These are phyloP conservation scores for Opisthocomus hoazin DNA, from an alignment of 2,113 vertebrate species.

Conservation along the genomic window DNA sequence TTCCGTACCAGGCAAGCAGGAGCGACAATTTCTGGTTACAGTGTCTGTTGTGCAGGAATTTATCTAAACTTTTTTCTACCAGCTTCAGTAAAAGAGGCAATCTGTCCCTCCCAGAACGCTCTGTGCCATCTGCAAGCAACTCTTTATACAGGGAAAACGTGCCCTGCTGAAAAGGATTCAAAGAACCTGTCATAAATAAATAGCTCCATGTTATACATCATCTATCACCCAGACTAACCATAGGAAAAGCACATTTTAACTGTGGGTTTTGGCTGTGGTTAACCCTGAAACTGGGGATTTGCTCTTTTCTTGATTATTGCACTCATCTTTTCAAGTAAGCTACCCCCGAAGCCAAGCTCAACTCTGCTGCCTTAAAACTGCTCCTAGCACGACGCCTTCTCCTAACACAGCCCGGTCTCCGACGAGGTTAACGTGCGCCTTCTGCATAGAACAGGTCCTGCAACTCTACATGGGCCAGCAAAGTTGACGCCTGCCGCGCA, in stretches of 20 bases:
- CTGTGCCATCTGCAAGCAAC: background rate
- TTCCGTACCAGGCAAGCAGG: rapidly evolving
- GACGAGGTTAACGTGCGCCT: rapidly evolving
- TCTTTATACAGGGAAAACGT: rapidly evolving
- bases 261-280: background rate
- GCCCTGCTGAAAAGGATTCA: background rate
- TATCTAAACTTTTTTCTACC: background rate
- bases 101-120: background rate
- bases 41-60: background rate
- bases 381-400: rapidly evolving
- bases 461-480: background rate
- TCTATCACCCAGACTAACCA: background rate
- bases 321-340: background rate
- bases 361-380: background rate
- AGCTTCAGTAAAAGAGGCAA: background rate
- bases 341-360: background rate
- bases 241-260: background rate
- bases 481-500: background rate
- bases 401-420: background rate
- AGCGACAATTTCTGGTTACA: background rate
- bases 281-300: background rate
- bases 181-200: background rate
- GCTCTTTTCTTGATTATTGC: background rate
- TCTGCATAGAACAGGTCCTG: background rate
- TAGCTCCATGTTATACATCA: background rate